phyloP scores from a whole-genome alignment of 2,888 invertebrate species.

The Pyrochroa serraticornis region DNA sequence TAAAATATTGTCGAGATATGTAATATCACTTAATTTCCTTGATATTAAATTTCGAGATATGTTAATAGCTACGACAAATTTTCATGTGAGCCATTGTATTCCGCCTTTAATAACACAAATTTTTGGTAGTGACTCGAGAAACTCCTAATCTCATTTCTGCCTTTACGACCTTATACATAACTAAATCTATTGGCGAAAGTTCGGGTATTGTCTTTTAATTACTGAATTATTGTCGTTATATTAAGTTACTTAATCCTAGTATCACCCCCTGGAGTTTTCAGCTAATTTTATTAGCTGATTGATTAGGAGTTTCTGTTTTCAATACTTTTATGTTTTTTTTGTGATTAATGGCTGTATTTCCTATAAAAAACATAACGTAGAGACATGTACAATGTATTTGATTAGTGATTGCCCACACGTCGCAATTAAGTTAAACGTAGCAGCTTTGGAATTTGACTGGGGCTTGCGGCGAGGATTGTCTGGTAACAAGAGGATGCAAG shows the following conservation, averaged over 20 bases:
- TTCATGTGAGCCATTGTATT: constrained; percentile 39
- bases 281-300: no score
- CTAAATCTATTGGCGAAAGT: no score
- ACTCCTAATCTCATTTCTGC: neutral
- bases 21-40: constrained; percentile 46
- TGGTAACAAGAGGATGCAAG: constrained; percentile 30
- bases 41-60: constrained; percentile 34
- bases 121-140: neutral
- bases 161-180: no score
- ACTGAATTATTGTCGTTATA: no score
- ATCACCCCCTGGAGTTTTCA: no score
- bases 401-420: constrained; percentile 49
- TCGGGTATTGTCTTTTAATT: no score
- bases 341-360: constrained; percentile 22
- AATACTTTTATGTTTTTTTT: neutral
- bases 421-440: constrained; percentile 37
- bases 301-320: no score
- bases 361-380: constrained; percentile 38
- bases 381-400: constrained; percentile 42
- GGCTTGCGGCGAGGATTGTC: constrained; percentile 36
- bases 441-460: constrained; percentile 31
- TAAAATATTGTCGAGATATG: constrained; percentile 51
- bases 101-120: constrained; percentile 18
- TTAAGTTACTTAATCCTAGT: no score
- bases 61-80: constrained; percentile 26